Conservation (phyloP, 1,140 invertebrate genomes). For the Asobara japonica region DNA sequence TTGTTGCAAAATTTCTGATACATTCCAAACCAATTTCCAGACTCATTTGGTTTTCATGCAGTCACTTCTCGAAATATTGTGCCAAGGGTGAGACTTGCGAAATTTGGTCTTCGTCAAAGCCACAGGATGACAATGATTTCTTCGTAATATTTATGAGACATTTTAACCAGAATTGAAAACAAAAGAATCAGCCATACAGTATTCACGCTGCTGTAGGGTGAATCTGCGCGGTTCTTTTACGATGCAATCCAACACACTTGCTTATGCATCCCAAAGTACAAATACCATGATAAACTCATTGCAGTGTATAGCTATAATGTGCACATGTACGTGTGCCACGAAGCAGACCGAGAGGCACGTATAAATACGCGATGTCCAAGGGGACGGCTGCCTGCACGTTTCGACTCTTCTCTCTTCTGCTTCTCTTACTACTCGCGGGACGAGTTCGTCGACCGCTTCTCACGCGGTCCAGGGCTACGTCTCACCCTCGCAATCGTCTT, state of each 20-base stretch:
- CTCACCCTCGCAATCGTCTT: not conserved
- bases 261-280: constrained; percentile 6
- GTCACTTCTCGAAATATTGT: not conserved
- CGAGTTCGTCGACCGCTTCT: constrained; percentile 28
- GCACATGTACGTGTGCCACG: constrained; percentile 7
- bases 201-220: constrained; percentile 17
- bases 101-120: not conserved
- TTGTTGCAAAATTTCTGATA: no score
- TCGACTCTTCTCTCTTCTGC: constrained; percentile 4
- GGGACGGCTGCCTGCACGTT: constrained; percentile 24
- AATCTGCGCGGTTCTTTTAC: constrained; percentile 27
- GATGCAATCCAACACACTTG: constrained; percentile 22
- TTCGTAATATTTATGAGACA: not conserved
- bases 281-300: not conserved
- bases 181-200: constrained; percentile 24
- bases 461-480: constrained; percentile 10
- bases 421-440: not conserved
- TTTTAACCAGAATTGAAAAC: not conserved
- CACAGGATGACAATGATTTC: not conserved
- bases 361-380: constrained; percentile 28
- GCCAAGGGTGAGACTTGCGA: not conserved
- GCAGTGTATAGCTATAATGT: not conserved
- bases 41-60: no score
- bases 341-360: constrained; percentile 7
- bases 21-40: no score